Evolutionary conservation across 2,113 vertebrate genomes (phyloP), one percentile per base, ranked within the genome.

Genomic region (Lepisosteus oculatus): DNA sequence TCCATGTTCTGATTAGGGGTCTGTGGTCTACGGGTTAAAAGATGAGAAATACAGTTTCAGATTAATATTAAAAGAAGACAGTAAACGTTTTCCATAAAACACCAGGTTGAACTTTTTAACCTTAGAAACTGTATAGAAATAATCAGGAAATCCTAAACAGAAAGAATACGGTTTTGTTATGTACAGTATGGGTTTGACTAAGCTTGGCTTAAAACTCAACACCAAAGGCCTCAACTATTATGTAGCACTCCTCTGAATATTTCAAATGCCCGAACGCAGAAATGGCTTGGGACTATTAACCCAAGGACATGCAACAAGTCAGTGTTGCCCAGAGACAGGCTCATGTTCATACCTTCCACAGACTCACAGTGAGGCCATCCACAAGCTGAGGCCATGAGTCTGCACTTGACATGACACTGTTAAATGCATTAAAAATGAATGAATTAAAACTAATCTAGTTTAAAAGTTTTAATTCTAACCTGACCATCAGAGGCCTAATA

Each of bases 241-340:
- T 61, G 13, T 65, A 42, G 43, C 13, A 57, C 67, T 75, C 55
- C 61, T 75, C 61, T 75, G 68, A 72, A 75, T 79, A 74, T 8
- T 76, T 47, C 67, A 73, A 69, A 56, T 55, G 51, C 54, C 17
- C 15, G 3, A 68, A 51, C 43, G 47, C 42, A 65, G 62, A 65
- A 65, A 65, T 77, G 75, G 42, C 67, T 79, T 77, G 54, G 71
- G 69, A 64, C 72, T 74, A 75, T 76, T 80, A 80, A 76, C 73
- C 79, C 79, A 74, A 59, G 77, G 67, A 85, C 74, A 61, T 74
- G 72, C 73, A 68, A 77, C 74, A 80, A 79, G 80, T 76, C 77
- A 80, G 77, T 84, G 47, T 84, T 81, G 83, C 81, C 88, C 82
- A 29, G 82, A 80, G 78, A 86, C 81, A 84, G 68, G 80, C 77